A percentile compares a stretch with the other conserved stretches of the same genome.
phyloP scores from a whole-genome alignment of 1,140 invertebrate species.

The Leucophenga varia region DNA sequence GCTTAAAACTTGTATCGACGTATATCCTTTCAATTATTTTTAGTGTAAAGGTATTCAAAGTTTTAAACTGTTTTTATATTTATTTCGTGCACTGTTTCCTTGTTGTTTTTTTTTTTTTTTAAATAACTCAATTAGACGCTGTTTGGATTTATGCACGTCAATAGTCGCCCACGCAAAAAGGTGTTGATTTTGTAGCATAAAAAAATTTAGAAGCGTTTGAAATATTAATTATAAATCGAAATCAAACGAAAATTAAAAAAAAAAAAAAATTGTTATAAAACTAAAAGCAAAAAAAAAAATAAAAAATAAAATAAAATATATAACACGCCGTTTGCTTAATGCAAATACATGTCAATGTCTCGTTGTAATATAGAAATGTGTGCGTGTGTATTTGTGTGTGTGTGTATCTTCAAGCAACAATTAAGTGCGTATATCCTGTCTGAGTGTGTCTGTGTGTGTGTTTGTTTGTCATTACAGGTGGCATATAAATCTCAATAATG shows the following conservation, averaged over 20 bases:
- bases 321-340: constrained; percentile 17
- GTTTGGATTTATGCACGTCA: constrained; percentile 53
- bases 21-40: too few species aligned
- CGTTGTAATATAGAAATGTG: too few species aligned
- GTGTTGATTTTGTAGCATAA: too few species aligned
- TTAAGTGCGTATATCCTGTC: constrained; percentile 10
- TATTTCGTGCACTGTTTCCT: too few species aligned
- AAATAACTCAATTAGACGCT: constrained; percentile 51
- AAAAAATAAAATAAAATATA: constrained; percentile 2
- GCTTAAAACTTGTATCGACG: too few species aligned
- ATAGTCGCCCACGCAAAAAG: constrained; percentile 36
- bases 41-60: too few species aligned
- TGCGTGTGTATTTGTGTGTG: constrained; percentile 5
- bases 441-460: constrained; percentile 16
- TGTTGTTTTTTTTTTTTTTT: constrained; percentile 32
- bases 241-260: constrained; percentile 1
- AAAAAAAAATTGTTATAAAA: too few species aligned
- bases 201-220: too few species aligned
- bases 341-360: constrained; percentile 47
- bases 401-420: too few species aligned
- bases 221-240: too few species aligned
- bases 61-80: too few species aligned
- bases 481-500: constrained; percentile 45
- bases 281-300: constrained; percentile 3
- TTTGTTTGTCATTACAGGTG: constrained; percentile 39